phyloP scores from a whole-genome alignment of 1,140 invertebrate species.

The Ericerus pela region DNA sequence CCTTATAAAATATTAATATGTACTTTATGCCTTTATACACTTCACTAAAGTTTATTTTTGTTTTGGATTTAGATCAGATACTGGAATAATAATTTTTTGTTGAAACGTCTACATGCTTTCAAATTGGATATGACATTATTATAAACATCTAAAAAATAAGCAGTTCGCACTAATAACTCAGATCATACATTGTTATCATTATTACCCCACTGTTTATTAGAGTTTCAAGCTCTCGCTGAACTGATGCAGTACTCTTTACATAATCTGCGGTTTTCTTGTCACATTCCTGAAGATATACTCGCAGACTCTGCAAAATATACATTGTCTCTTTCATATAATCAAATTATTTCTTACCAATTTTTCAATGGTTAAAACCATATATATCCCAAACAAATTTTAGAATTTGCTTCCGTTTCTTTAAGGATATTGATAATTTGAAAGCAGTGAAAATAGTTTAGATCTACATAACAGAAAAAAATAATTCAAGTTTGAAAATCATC shows the following conservation, averaged over 20 bases:
- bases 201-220: constrained; percentile 67
- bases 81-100: too few relatives aligned
- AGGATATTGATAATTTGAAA: constrained; percentile 83
- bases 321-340: constrained; percentile 80
- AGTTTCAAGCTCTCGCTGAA: constrained; percentile 56
- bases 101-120: too few relatives aligned
- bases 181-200: constrained; percentile 59
- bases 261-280: constrained; percentile 66
- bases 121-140: constrained; percentile 45
- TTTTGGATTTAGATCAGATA: too few relatives aligned
- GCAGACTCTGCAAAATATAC: constrained; percentile 82
- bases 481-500: too few relatives aligned
- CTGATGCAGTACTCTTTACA: constrained; percentile 55
- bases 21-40: too few relatives aligned
- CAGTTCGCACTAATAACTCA: constrained; percentile 57
- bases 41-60: too few relatives aligned
- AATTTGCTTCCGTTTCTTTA: constrained; percentile 88
- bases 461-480: too few relatives aligned
- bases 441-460: constrained; percentile 94
- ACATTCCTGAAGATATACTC: constrained; percentile 53
- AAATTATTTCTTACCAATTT: constrained; percentile 77
- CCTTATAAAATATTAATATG: too few relatives aligned
- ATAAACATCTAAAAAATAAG: constrained; percentile 63
- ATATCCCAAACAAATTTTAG: constrained; percentile 91
- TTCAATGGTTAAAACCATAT: constrained; percentile 94